Base-by-base conservation (phyloP, 2,888 invertebrate genomes). In the Pilophorus perplexus region DNA sequence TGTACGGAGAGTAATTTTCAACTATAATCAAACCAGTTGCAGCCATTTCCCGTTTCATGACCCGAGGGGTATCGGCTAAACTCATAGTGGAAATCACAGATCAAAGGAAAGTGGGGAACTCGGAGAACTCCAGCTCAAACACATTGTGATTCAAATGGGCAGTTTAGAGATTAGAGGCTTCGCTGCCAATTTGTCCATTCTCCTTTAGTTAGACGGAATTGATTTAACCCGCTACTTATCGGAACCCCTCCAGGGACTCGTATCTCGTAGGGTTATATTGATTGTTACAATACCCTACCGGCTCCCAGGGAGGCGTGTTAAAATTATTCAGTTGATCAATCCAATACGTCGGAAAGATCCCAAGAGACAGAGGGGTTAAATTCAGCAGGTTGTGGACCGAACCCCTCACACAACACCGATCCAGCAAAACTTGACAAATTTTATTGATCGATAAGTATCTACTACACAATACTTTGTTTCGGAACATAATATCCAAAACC, bases 311-410 rank as follows among this genome's bases (percentile, higher is more conserved):
- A 66, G 62, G 42, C 57, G 40, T 14, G 57, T 57, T 66, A 66
- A 66, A 66, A 66, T 66, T 66, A 66, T 66, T 66, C 66, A 66
- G 57, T 66, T 66, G 66, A 66, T 66, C 66, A 57, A 57, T 57
- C 66, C 66, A 66, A 66, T 66, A 66, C 66, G 57, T 57, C 64
- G 20, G 37, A 64, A 44, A 27, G 44, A 44, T 44, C 60, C 60
- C 22, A 27, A 27, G 42, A 44, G 38, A 16, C 16, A n/a, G 23
- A 25, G 38, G 57, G 57, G 57, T 57, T 22, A 38, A 57, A 14
- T 57, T 57, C 57, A 18, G 22, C 38, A 38, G 57, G 22, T 23
- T 16, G 14, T 54, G 6, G 33, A 33, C 6, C 12, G 12, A 33
- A 33, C 33, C 33, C 6, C 33, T 33, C 33, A 33, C 12, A 8